These are phyloP conservation scores for Drosophila insularis DNA, from an alignment of 1,140 invertebrate genomes.

Conservation along the genomic window DNA sequence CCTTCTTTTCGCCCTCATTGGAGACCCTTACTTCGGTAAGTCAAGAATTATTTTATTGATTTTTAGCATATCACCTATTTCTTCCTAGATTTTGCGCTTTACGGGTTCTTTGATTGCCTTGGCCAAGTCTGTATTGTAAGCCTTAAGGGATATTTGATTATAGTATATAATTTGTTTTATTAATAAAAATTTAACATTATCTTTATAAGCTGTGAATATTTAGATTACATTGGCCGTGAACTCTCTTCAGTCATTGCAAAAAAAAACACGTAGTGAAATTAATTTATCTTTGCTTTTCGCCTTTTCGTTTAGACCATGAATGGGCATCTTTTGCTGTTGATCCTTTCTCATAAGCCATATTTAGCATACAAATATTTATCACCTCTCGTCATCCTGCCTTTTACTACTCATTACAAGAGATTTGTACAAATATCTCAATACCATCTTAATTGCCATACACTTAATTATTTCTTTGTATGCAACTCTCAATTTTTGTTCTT, in stretches of 20 bases:
- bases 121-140: slow-evolving; percentile 65
- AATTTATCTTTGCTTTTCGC: too few species aligned
- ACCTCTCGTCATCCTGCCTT: not conserved
- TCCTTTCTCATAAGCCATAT: too few species aligned
- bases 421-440: not conserved
- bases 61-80: not conserved
- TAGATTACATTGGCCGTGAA: too few species aligned
- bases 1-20: slow-evolving; percentile 74
- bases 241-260: too few species aligned
- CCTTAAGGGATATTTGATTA: not conserved
- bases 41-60: not conserved
- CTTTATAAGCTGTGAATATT: too few species aligned
- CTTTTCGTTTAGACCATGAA: too few species aligned
- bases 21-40: slow-evolving; percentile 65
- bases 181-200: too few species aligned
- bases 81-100: slow-evolving; percentile 66
- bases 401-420: not conserved
- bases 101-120: slow-evolving; percentile 74
- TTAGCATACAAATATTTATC: too few species aligned
- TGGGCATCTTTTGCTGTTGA: too few species aligned
- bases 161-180: too few species aligned
- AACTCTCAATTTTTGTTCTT: slow-evolving; percentile 17
- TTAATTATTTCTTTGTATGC: not conserved
- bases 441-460: not conserved
- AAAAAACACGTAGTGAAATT: too few species aligned